These are phyloP conservation scores for Aleiodes leptofemur DNA, from an alignment of 2,888 invertebrate species.

Conservation along the genomic window DNA sequence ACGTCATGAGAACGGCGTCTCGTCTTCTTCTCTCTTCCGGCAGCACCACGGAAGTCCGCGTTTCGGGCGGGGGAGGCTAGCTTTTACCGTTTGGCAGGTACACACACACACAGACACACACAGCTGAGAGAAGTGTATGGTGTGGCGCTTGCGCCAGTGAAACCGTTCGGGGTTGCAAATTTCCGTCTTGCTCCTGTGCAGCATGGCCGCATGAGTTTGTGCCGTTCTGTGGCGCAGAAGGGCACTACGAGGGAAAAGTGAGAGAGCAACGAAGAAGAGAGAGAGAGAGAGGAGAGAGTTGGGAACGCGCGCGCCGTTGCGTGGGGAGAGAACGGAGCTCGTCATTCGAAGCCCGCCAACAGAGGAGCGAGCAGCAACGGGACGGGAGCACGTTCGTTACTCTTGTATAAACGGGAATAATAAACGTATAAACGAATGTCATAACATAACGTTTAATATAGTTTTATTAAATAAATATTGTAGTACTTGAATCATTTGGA, in stretches of 20 bases:
- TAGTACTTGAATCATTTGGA: no score
- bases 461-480: background rate
- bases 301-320: constrained; percentile 55
- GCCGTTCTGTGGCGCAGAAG: constrained; percentile 31
- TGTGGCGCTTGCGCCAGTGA: constrained; percentile 52
- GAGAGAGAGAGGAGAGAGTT: constrained; percentile 44
- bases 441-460: background rate
- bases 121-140: constrained; percentile 41
- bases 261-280: constrained; percentile 3
- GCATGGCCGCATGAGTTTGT: background rate
- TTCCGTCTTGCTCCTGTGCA: constrained; percentile 40
- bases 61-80: constrained; percentile 54
- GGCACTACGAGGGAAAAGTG: constrained; percentile 37
- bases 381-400: constrained; percentile 65
- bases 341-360: constrained; percentile 75
- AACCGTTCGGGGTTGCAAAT: constrained; percentile 36
- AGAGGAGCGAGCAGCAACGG: constrained; percentile 73
- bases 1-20: constrained; percentile 21
- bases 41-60: constrained; percentile 59
- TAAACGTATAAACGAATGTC: constrained; percentile 19
- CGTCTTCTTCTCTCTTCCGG: constrained; percentile 21
- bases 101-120: background rate
- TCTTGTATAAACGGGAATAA: constrained; percentile 31
- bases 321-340: constrained; percentile 69
- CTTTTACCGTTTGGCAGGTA: constrained; percentile 50